Conservation (phyloP, 2,797 vertebrate genomes). For the Hylomyscus alleni region DNA sequence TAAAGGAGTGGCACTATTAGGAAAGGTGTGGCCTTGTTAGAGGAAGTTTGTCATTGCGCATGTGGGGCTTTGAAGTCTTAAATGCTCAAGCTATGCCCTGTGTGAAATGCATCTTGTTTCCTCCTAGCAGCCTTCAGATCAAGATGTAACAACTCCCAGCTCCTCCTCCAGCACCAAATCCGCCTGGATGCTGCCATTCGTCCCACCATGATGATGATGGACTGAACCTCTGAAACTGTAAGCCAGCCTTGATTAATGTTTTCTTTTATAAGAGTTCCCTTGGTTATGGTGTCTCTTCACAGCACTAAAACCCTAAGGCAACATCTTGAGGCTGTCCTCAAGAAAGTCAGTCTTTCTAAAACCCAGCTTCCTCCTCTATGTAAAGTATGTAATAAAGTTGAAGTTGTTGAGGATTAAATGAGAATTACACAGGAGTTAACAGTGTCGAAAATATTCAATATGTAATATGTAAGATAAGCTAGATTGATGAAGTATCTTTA, state of each 20-base stretch:
- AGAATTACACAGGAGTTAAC: slow-evolving; percentile 26
- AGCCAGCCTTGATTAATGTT: not conserved
- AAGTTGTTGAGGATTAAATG: slow-evolving; percentile 43
- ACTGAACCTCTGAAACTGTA: not conserved
- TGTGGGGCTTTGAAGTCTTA: not conserved
- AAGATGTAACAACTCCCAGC: not conserved
- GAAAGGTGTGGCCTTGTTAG: not conserved
- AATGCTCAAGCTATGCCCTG: not conserved
- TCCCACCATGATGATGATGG: not conserved
- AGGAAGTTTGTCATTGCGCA: not conserved
- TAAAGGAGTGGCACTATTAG: not conserved
- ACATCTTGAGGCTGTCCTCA: not conserved
- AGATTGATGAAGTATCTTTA: slow-evolving; percentile 24
- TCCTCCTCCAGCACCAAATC: not conserved
- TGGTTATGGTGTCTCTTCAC: not conserved
- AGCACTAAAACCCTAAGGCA: not conserved
- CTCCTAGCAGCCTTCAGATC: not conserved
- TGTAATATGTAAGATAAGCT: not conserved
- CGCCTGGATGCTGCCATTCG: not conserved
- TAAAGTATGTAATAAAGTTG: not conserved
- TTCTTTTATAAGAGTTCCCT: not conserved
- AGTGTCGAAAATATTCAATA: slow-evolving; percentile 24
- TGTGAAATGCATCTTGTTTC: not conserved
- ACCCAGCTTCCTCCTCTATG: not conserved
- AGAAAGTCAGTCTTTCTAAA: slow-evolving; percentile 47